Base-by-base conservation (phyloP, 2,113 vertebrate species). In the Rhinoptilus africanus region DNA sequence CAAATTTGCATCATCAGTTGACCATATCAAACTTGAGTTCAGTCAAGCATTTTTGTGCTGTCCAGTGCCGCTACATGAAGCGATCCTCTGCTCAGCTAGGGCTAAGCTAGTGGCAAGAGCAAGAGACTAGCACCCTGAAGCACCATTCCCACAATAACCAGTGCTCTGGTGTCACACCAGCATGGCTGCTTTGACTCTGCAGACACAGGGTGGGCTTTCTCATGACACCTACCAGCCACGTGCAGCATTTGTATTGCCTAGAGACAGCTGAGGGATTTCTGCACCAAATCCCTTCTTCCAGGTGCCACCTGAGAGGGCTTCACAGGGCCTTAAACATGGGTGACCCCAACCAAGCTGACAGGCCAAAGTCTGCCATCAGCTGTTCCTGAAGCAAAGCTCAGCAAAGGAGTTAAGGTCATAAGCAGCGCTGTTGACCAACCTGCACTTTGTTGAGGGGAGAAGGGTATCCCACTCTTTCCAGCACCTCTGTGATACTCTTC, bases 11-110 rank as follows among this genome's bases (percentile, higher is more conserved):
- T 19, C 14, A 27, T 41, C 34, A 41, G 27, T 30, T 80, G 50
- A 43, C 8, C 1, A 0, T 23, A 39, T 43, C 2, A 3, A 62
- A 53, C 27, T 35, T 66, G 8, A 66, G 24, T 53, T 9, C 2
- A 39, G 32, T 22, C 63, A 45, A 14, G 20, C 4, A 21, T 34
- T 64, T 76, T 39, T 69, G 21, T 6, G 4, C 15, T 71, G 22
- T 19, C 45, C 16, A 41, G 11, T 5, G 21, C 6, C 0, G 0
- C 12, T 47, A 13, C 4, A 2, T 5, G 2, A 0, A 1, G 8
- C 69, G 5, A 77, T 16, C 4, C 22, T 76, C 34, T 60, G 27
- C 21, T 16, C 48, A 73, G 6, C 2, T 64, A 12, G 23, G 7
- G 10, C 14, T 34, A 57, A 21, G 41, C 18, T 43, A 9, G 14